These are phyloP conservation scores for Phalanger gymnotis DNA, from an alignment of 2,797 vertebrate genomes.

Conservation along the genomic window DNA sequence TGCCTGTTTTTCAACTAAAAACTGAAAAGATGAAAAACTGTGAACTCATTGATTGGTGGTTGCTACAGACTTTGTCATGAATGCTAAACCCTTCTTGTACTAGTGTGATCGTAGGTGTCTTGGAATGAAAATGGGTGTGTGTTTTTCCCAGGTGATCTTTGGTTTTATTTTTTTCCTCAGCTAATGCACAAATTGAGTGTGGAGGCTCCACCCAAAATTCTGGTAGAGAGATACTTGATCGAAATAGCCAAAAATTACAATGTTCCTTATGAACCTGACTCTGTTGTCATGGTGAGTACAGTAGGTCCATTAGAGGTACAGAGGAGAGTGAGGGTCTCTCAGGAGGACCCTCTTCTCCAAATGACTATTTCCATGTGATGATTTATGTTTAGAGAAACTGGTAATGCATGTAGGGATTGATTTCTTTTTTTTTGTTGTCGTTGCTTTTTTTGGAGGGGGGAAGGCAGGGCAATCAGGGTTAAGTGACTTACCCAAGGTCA, in stretches of 20 bases:
- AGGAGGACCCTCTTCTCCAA: background rate
- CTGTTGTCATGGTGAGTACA: slow-evolving; percentile 94
- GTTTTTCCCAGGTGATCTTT: slow-evolving; percentile 27
- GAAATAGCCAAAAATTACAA: slow-evolving; percentile 99
- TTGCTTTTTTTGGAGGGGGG: no score
- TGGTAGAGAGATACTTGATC: slow-evolving; percentile 98
- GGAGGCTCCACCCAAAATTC: slow-evolving; percentile 97
- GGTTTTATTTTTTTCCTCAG: slow-evolving; percentile 81
- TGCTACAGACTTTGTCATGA: background rate
- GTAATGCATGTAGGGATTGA: background rate
- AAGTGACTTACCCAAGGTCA: no score
- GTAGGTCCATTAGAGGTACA: slow-evolving; percentile 70
- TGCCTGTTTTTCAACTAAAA: background rate
- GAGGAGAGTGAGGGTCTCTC: slow-evolving; percentile 10
- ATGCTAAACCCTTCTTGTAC: background rate
- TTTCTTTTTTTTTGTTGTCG: no score
- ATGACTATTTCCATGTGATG: background rate
- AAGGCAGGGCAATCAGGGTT: no score
- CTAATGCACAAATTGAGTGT: slow-evolving; percentile 98
- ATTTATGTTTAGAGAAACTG: background rate
- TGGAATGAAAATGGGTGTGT: slow-evolving; percentile 23
- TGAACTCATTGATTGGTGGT: slow-evolving; percentile 14
- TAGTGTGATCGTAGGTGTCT: background rate
- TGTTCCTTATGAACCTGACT: slow-evolving; percentile 96
- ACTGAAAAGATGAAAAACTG: slow-evolving; percentile 39